A percentile compares a stretch with the other conserved stretches of the same genome.
These are phyloP conservation scores for human (Homo sapiens) DNA, from an alignment of 2,113 vertebrate species.

Conservation along the genomic window DNA sequence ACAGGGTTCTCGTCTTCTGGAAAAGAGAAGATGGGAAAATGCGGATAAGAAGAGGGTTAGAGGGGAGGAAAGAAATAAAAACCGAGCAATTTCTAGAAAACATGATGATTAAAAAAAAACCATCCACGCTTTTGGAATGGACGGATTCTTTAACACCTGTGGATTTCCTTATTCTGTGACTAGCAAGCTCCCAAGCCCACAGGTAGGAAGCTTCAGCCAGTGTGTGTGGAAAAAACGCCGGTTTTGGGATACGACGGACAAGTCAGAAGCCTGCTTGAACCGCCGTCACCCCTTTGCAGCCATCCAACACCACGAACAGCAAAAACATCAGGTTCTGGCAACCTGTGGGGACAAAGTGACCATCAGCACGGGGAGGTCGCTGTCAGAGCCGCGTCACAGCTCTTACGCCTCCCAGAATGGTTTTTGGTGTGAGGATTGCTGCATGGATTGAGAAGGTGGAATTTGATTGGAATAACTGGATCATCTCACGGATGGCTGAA, in stretches of 20 bases:
- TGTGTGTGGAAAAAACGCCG: neutral
- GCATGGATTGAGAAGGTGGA: fast-evolving
- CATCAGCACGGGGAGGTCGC: neutral
- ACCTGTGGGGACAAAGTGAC: fast-evolving
- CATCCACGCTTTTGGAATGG: neutral
- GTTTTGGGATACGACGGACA: neutral
- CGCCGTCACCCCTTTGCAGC: neutral
- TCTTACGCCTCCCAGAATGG: neutral
- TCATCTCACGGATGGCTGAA: neutral
- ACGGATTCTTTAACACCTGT: neutral
- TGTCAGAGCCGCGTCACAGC: fast-evolving
- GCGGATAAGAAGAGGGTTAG: fast-evolving
- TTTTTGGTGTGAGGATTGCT: fast-evolving
- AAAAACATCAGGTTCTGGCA: fast-evolving
- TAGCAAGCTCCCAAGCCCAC: neutral
- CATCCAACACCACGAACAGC: neutral
- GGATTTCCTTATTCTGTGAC: neutral
- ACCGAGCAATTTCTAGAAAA: slow-evolving; percentile 23
- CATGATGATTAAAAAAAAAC: neutral
- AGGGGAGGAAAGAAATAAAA: neutral
- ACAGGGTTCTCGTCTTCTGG: neutral
- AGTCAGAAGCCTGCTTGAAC: neutral
- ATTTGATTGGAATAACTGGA: neutral
- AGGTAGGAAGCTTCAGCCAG: neutral
- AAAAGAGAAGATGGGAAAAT: neutral